Conservation (phyloP, 2,113 vertebrate genomes). For the Tiliqua scincoides region DNA sequence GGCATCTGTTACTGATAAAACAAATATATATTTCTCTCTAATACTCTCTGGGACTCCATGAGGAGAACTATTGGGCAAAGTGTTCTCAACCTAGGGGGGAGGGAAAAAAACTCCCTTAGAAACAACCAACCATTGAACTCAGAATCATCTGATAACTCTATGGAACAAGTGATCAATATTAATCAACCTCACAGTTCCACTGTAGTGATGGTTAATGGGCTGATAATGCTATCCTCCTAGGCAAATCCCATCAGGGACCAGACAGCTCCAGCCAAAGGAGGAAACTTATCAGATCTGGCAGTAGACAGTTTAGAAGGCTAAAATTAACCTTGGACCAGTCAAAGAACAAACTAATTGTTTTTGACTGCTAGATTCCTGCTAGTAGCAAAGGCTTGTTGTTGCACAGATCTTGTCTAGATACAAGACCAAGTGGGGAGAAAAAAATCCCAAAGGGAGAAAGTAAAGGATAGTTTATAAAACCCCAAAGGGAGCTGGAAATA, state of each 20-base stretch:
- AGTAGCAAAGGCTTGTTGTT: slow-evolving; percentile 61
- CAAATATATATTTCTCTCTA: neutral
- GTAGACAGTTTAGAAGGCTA: slow-evolving; percentile 68
- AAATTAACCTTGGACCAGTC: slow-evolving; percentile 73
- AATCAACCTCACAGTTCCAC: slow-evolving; percentile 68
- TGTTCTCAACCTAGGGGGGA: slow-evolving; percentile 21
- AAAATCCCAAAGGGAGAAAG: neutral
- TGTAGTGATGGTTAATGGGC: slow-evolving; percentile 71
- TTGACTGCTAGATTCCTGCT: slow-evolving; percentile 71
- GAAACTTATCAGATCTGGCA: slow-evolving; percentile 71
- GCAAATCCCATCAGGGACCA: slow-evolving; percentile 68
- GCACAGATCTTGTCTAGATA: slow-evolving; percentile 51
- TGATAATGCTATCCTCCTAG: slow-evolving; percentile 69
- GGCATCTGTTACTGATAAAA: slow-evolving; percentile 14
- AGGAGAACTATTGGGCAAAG: slow-evolving; percentile 25
- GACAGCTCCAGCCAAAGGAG: slow-evolving; percentile 63
- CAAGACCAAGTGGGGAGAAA: neutral
- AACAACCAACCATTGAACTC: slow-evolving; percentile 58
- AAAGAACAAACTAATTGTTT: slow-evolving; percentile 68
- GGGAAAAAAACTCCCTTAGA: slow-evolving; percentile 54
- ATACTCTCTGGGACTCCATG: fast-evolving
- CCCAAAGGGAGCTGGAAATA: neutral
- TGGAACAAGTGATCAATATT: slow-evolving; percentile 72
- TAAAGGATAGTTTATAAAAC: neutral
- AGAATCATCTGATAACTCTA: slow-evolving; percentile 61